Base-by-base conservation (phyloP, 2,113 vertebrate genomes). In the Calypte anna region DNA sequence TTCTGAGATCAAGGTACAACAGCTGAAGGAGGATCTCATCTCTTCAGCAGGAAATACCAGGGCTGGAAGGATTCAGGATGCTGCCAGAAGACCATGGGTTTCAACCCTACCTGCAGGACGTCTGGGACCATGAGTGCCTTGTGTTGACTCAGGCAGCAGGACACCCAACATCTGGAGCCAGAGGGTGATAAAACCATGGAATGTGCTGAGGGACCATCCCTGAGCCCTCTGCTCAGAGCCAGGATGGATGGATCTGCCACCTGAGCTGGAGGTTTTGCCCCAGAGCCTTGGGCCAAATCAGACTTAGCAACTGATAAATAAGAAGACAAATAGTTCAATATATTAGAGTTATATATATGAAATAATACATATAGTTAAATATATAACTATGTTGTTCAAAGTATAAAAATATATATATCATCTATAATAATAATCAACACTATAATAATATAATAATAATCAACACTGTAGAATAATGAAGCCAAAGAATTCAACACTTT, bases 401-500 rank as follows among this genome's bases (percentile, higher is more conserved):
- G 40, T 40, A 40, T 40, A 38, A 38, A 38, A 38, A 40, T 40
- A 40, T 40, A 40, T 40, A 40, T 40, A 40, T 40, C 40, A 40
- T 40, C 40, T 40, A 40, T 40, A 40, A 13, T 40, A 40, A 40
- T 40, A 40, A 4, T 40, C n/a, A n/a, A n/a, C n/a, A n/a, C n/a
- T n/a, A n/a, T n/a, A n/a, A n/a, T n/a, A n/a, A n/a, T n/a, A n/a
- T n/a, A n/a, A n/a, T n/a, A n/a, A n/a, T n/a, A n/a, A n/a, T 40
- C 40, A 40, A 40, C 40, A 40, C 40, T 40, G 12, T 12, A 40
- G 40, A 40, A 6, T 28, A 9, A 0, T 7, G 59, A 55, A 76
- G 38, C 59, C 0, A 0, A 75, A 40, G 36, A 46, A 18, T 36
- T 61, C 0, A 2, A 48, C 38, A 38, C 9, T 54, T 68, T 43